These are phyloP conservation scores for Omphaloscelis lunosa DNA, from an alignment of 2,888 invertebrate genomes.

Conservation along the genomic window DNA sequence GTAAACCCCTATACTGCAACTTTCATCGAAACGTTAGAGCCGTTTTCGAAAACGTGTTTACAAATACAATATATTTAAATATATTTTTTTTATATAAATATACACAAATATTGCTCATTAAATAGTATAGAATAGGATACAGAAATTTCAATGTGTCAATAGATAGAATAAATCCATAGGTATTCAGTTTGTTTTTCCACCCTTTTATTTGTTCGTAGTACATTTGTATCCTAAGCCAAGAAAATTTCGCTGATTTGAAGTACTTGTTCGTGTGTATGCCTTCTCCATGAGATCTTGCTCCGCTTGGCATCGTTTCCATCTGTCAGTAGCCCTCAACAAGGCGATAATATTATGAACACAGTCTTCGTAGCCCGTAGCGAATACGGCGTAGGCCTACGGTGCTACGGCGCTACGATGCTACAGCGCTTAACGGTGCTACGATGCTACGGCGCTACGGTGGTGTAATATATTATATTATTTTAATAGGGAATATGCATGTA, in stretches of 20 bases:
- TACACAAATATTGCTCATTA: no score
- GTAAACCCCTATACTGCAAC: no score
- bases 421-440: not conserved
- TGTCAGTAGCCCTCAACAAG: not conserved
- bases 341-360: not conserved
- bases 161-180: not conserved
- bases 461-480: not conserved
- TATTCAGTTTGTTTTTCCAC: not conserved
- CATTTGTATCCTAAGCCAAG: no score
- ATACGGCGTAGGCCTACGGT: not conserved
- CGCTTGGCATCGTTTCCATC: not conserved
- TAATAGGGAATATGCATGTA: no score
- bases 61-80: no score
- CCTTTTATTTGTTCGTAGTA: not conserved
- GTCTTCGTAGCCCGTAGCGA: constrained; percentile 4
- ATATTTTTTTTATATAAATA: no score
- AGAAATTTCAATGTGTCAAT: not conserved
- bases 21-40: no score
- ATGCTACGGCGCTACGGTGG: not conserved
- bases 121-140: no score
- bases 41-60: no score
- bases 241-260: not conserved
- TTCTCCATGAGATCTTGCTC: not conserved
- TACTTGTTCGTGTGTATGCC: not conserved
- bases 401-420: constrained; percentile 10